These are phyloP conservation scores for Eupithecia subumbrata DNA, from an alignment of 2,888 invertebrate genomes.

Conservation along the genomic window DNA sequence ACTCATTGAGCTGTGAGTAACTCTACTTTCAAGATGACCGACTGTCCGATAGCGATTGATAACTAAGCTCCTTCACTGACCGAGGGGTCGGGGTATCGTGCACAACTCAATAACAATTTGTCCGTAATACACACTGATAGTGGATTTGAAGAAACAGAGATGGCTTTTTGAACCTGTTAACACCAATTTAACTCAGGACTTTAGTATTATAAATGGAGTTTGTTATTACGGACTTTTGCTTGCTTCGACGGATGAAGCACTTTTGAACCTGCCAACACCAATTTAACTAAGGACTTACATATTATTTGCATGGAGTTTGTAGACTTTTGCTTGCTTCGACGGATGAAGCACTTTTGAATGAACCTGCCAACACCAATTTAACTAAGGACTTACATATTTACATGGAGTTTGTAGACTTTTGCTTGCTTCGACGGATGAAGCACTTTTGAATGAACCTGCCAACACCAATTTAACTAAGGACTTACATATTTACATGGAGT, in stretches of 20 bases:
- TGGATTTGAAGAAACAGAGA: conserved; percentile 24
- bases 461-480: too few relatives aligned
- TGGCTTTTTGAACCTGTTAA: conserved; percentile 1
- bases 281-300: too few relatives aligned
- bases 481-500: too few relatives aligned
- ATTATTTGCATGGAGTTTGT: too few relatives aligned
- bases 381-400: too few relatives aligned
- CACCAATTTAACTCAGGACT: not conserved
- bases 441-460: too few relatives aligned
- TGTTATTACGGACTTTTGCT: too few relatives aligned
- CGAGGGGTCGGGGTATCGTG: conserved; percentile 51
- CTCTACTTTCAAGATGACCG: conserved; percentile 23
- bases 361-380: too few relatives aligned
- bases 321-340: not conserved
- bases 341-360: not conserved
- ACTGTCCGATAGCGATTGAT: conserved; percentile 40
- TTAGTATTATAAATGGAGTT: not conserved
- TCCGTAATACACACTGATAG: conserved; percentile 51
- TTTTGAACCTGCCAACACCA: too few relatives aligned
- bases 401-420: too few relatives aligned
- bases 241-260: too few relatives aligned
- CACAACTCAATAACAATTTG: conserved; percentile 59
- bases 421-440: not conserved
- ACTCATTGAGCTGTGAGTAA: not conserved
- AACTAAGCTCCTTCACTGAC: conserved; percentile 52